phyloP scores from a whole-genome alignment of 2,888 invertebrate genomes.

The Synergus itoensis region DNA sequence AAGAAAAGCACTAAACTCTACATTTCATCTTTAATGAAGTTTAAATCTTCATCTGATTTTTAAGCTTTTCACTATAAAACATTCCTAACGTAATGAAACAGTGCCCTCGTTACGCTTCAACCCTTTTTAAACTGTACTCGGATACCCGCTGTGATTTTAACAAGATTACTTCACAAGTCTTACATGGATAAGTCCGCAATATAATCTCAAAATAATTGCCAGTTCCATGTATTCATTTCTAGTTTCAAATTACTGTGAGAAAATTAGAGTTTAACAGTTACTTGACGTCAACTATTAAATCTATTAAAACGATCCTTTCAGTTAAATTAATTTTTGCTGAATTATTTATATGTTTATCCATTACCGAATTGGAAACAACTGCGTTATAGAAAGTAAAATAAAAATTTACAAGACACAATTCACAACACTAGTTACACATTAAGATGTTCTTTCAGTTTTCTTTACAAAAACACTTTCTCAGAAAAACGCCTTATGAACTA shows the following conservation, averaged over 20 bases:
- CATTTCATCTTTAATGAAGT: background rate
- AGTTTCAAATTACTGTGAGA: background rate
- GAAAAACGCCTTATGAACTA: no score
- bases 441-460: background rate
- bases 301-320: background rate
- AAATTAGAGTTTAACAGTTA: slow-evolving; percentile 28
- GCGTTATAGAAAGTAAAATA: background rate
- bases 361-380: no score
- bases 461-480: background rate
- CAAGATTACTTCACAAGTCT: slow-evolving; percentile 26
- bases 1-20: no score
- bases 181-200: slow-evolving; percentile 13
- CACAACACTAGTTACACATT: background rate
- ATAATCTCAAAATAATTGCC: slow-evolving; percentile 25
- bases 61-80: slow-evolving; percentile 38
- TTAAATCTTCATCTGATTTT: background rate
- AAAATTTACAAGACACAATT: background rate
- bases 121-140: slow-evolving; percentile 41
- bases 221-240: background rate
- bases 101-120: slow-evolving; percentile 26
- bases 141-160: slow-evolving; percentile 39
- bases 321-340: background rate
- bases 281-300: background rate
- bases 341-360: no score
- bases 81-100: slow-evolving; percentile 14